Evolutionary conservation across 1,140 invertebrate genomes (phyloP), one percentile per base, ranked within the genome.

Genomic region (Caligus rogercresseyi): DNA sequence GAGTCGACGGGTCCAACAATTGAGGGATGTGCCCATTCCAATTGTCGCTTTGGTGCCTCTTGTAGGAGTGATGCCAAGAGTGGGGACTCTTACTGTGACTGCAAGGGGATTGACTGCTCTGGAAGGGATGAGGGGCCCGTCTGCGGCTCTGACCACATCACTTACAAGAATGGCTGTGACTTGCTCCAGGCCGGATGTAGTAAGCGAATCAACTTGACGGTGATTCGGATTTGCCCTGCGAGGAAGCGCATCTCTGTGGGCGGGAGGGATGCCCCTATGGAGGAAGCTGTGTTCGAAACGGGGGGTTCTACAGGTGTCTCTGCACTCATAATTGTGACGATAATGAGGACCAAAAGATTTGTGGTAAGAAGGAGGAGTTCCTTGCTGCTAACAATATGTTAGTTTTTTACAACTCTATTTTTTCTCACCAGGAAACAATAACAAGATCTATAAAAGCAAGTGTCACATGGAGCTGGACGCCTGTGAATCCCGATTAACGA

Each of bases 141-240:
- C 64, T 88, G 85, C 72, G 86, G 84, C 20, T 82, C 79, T 23
- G 81, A 88, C 71, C 81, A 81, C 14, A 72, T 80, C 4, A 87
- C 84, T 31, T 89, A 89, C 70, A 71, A 75, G 18, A 86, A 79
- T 69, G 83, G 87, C 70, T 89, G 87, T 71, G 77, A 81, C 60
- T 73, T 89, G 68, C 74, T 75, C 66, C 74, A 76, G 55, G 73
- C 71, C n/a, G 79, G 84, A 16, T 88, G 86, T 71, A 75, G 73
- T 55, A 76, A 77, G 54, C 77, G 82, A 69, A 77, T 79, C 61
- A 76, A 78, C 64, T 77, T 87, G 64, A 73, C 75, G 20, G 77
- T 88, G 31, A 80, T 81, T 88, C 85, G 23, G 57, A 53, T 25
- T 18, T 26, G 18, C 57, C 24, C 18, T 60, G 57, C 51, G 57